Evolutionary conservation across 2,113 vertebrate genomes (phyloP).

Genomic region (Sylvia atricapilla): DNA sequence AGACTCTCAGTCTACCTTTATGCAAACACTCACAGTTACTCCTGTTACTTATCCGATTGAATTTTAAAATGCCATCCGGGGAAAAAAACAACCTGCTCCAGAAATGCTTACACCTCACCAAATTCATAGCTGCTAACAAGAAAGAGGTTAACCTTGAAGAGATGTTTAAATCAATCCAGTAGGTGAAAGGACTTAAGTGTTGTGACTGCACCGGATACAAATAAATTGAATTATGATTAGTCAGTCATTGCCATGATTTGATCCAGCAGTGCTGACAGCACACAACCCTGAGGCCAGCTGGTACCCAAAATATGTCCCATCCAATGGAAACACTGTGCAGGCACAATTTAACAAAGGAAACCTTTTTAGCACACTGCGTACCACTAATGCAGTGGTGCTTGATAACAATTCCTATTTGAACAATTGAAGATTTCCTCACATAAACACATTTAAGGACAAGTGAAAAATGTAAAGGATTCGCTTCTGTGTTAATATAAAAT

Average conservation of each 20-base stretch:
- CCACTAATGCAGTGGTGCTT: background rate
- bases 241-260: background rate
- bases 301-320: background rate
- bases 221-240: background rate
- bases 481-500: background rate
- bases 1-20: background rate
- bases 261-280: background rate
- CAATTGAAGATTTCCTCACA: background rate
- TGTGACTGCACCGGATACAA: accelerated
- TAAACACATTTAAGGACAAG: background rate
- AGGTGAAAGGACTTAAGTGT: background rate
- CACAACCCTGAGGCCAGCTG: background rate
- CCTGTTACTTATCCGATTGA: background rate
- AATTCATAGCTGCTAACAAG: background rate
- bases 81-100: background rate
- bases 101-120: background rate
- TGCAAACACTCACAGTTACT: background rate
- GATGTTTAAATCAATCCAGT: background rate
- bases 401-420: background rate
- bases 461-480: background rate
- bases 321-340: background rate
- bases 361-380: background rate
- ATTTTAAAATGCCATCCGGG: background rate
- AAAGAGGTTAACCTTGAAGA: background rate
- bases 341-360: background rate